A percentile compares a stretch with the other conserved stretches of the same genome.
These are phyloP conservation scores for Drosophila robusta DNA, from an alignment of 2,888 invertebrate species.

Conservation along the genomic window DNA sequence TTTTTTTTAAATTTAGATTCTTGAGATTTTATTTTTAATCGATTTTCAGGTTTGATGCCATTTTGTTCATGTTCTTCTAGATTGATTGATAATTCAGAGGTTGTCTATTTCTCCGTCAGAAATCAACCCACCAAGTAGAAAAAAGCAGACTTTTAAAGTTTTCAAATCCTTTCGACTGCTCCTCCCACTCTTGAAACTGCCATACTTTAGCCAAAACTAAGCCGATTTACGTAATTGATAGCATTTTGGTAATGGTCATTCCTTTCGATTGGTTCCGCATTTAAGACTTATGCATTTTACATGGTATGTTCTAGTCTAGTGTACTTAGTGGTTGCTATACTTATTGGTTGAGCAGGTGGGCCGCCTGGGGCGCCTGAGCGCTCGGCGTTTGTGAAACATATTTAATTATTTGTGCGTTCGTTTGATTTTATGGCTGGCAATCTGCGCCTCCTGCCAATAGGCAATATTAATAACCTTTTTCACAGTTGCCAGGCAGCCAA, in stretches of 20 bases:
- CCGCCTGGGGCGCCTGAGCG: background rate
- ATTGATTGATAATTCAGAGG: background rate
- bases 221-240: background rate
- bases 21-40: no score
- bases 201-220: background rate
- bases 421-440: constrained; percentile 34
- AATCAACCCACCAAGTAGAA: no score
- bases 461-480: constrained; percentile 66
- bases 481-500: constrained; percentile 34
- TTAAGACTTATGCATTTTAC: background rate
- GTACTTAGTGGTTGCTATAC: background rate
- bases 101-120: no score
- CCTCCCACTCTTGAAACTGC: background rate
- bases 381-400: background rate
- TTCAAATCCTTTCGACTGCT: no score
- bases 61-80: no score
- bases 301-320: background rate
- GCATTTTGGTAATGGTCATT: background rate
- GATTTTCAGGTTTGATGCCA: no score
- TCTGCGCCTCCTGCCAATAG: constrained; percentile 6
- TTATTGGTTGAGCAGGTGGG: background rate
- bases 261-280: background rate
- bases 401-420: constrained; percentile 33
- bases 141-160: no score
- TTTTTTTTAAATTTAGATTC: no score